phyloP scores from a whole-genome alignment of 1,140 invertebrate species.

The Drosophila tropicalis region DNA sequence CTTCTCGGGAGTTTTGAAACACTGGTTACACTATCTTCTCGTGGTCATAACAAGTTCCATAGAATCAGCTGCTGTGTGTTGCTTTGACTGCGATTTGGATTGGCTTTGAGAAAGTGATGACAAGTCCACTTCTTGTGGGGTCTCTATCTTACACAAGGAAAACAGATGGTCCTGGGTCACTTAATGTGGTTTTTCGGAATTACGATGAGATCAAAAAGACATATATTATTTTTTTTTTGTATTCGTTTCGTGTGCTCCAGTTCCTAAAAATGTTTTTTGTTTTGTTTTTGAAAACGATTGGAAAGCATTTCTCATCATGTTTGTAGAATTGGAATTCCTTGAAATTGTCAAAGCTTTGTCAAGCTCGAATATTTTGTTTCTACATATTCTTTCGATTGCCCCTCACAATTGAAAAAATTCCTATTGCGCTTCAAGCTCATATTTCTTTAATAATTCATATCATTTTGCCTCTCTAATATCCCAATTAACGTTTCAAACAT shows the following conservation, averaged over 20 bases:
- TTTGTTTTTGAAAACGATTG: background rate
- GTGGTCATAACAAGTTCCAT: slow-evolving; percentile 64
- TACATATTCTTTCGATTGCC: background rate
- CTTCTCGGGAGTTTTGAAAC: slow-evolving; percentile 34
- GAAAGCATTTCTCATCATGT: too few species aligned
- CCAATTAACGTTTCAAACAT: slow-evolving; percentile 57
- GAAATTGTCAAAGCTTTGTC: too few species aligned
- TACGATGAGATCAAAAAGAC: slow-evolving; percentile 28
- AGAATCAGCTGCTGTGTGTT: slow-evolving; percentile 62
- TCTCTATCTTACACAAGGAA: slow-evolving; percentile 20
- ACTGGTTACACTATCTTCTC: slow-evolving; percentile 40
- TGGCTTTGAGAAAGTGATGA: slow-evolving; percentile 59
- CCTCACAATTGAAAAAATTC: background rate
- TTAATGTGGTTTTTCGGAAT: slow-evolving; percentile 59
- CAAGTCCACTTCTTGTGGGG: slow-evolving; percentile 67
- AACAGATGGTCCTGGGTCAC: slow-evolving; percentile 11
- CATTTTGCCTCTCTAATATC: slow-evolving; percentile 40
- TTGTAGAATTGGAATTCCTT: too few species aligned
- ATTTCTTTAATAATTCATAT: slow-evolving; percentile 12
- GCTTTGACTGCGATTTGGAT: slow-evolving; percentile 23
- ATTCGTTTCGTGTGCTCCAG: background rate
- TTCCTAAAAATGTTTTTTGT: background rate
- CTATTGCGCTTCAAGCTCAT: slow-evolving; percentile 14
- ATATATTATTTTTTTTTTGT: background rate
- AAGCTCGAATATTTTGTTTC: background rate